Evolutionary conservation across 2,113 vertebrate species (phyloP).

Genomic region (Myotis yumanensis): DNA sequence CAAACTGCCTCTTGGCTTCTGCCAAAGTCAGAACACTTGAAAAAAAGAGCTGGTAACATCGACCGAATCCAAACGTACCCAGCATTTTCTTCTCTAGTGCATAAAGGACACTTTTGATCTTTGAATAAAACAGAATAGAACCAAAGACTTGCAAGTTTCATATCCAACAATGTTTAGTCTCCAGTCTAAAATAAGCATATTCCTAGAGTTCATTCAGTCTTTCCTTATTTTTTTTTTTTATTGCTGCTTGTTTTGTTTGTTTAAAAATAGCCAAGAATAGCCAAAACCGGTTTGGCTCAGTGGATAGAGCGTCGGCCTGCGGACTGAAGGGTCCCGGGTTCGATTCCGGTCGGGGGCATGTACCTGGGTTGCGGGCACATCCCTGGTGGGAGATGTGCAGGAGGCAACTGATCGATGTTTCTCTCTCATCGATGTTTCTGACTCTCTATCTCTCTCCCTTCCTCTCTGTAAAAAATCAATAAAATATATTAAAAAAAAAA

Average conservation of each 20-base stretch:
- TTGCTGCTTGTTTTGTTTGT: background rate
- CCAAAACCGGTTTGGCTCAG: too few relatives aligned
- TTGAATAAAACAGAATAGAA: slow-evolving; percentile 30
- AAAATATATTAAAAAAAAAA: too few relatives aligned
- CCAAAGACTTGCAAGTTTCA: background rate
- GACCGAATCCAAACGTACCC: slow-evolving; percentile 52
- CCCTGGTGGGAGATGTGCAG: too few relatives aligned
- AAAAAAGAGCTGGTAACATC: background rate
- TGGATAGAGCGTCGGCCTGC: too few relatives aligned
- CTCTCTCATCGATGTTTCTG: too few relatives aligned
- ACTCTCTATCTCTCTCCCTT: too few relatives aligned
- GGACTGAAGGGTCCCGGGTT: too few relatives aligned
- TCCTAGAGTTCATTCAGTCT: background rate
- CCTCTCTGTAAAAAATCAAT: too few relatives aligned
- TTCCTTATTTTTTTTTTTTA: background rate
- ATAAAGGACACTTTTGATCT: slow-evolving; percentile 47
- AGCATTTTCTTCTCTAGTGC: background rate
- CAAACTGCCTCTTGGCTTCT: slow-evolving; percentile 64
- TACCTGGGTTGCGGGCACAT: too few relatives aligned
- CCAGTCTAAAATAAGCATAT: background rate
- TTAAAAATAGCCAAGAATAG: background rate
- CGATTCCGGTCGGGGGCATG: too few relatives aligned
- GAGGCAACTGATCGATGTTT: too few relatives aligned
- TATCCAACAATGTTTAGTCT: background rate
- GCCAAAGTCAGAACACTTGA: slow-evolving; percentile 62